phyloP scores from a whole-genome alignment of 2,113 vertebrate genomes.

The Platysteira castanea region DNA sequence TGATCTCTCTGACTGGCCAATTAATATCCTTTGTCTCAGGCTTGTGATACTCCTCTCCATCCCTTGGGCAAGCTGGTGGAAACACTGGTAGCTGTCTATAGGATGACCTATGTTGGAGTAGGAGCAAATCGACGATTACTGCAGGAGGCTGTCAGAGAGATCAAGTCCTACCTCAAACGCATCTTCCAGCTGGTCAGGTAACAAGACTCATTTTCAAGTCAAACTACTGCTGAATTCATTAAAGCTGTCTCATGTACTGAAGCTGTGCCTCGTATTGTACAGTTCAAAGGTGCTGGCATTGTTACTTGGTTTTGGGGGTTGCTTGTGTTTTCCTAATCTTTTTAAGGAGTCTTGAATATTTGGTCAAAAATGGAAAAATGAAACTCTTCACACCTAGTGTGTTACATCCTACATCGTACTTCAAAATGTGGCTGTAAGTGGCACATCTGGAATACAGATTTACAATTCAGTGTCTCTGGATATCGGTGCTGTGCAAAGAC shows the following conservation, averaged over 20 bases:
- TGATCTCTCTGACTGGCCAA: background rate
- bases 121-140: constrained; percentile 92
- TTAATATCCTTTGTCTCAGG: constrained; percentile 68
- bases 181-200: constrained; percentile 93
- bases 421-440: background rate
- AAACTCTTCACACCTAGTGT: background rate
- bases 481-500: background rate
- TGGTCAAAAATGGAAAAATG: background rate
- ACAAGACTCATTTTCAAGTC: background rate
- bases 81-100: constrained; percentile 90
- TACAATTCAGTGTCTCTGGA: background rate
- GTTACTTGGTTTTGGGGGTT: background rate
- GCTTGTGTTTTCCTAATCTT: background rate
- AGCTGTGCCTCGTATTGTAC: background rate
- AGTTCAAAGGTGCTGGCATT: background rate
- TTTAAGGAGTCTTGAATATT: background rate
- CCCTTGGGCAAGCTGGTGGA: constrained; percentile 91
- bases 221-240: background rate
- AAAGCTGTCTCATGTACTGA: background rate
- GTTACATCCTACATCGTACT: background rate
- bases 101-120: constrained; percentile 97
- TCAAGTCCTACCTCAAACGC: constrained; percentile 92
- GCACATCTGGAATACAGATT: background rate
- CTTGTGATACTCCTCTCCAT: constrained; percentile 95
- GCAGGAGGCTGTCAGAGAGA: constrained; percentile 92